These are phyloP conservation scores for Caenorhabditis sp. DNA, from an alignment of 2,888 invertebrate genomes.

Conservation along the genomic window DNA sequence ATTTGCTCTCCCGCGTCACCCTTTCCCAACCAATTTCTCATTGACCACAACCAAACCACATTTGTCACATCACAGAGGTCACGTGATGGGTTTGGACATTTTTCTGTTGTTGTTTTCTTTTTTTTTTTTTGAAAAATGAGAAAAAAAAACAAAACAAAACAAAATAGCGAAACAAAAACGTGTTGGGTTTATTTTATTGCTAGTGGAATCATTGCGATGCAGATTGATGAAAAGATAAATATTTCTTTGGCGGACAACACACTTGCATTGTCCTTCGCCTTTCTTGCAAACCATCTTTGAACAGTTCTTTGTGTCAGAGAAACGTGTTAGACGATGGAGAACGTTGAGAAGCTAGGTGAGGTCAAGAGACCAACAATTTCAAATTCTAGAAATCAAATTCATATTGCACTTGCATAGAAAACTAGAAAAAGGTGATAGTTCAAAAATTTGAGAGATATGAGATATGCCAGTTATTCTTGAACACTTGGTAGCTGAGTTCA, in stretches of 20 bases:
- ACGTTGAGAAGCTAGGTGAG: no score
- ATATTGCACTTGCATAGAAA: no score
- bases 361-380: no score
- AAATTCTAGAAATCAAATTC: no score
- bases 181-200: no score
- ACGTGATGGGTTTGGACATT: background rate
- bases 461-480: no score
- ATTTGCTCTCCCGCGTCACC: conserved; percentile 12
- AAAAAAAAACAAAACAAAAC: no score
- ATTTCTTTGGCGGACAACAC: background rate
- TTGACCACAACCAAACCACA: conserved; percentile 25
- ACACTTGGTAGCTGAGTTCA: no score
- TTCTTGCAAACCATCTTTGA: background rate
- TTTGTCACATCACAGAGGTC: no score
- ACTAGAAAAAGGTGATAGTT: no score
- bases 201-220: background rate
- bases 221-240: conserved; percentile 17
- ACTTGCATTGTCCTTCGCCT: background rate
- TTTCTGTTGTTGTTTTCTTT: background rate
- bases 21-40: background rate
- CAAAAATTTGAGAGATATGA: no score
- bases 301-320: background rate
- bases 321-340: background rate
- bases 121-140: background rate
- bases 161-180: no score